A percentile compares a stretch with the other conserved stretches of the same genome.
Conservation (phyloP, 2,113 vertebrate genomes). For the Austrofundulus limnaeus region DNA sequence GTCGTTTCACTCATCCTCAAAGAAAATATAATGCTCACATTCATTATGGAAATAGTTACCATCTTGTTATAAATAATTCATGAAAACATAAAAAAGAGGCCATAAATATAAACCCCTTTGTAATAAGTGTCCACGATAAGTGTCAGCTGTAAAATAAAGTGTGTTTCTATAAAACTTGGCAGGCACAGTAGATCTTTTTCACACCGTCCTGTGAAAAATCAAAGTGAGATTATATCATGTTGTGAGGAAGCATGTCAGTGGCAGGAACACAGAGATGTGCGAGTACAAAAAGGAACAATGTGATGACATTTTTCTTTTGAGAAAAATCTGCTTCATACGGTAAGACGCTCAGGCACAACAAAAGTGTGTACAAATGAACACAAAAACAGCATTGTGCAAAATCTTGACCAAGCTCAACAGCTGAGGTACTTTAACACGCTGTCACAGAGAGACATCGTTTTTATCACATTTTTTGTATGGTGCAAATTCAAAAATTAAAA, state of each 20-base stretch:
- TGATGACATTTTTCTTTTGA: slow-evolving; percentile 1
- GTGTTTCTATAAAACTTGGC: neutral
- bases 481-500: no score
- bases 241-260: slow-evolving; percentile 34
- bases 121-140: neutral
- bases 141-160: neutral
- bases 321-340: slow-evolving; percentile 17
- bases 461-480: no score
- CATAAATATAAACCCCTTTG: neutral
- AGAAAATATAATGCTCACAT: neutral
- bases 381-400: neutral
- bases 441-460: no score
- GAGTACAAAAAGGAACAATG: slow-evolving; percentile 31
- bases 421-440: no score
- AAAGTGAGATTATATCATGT: slow-evolving; percentile 9
- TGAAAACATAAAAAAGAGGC: neutral
- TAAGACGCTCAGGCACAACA: neutral
- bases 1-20: neutral
- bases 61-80: slow-evolving; percentile 2
- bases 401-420: no score
- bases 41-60: slow-evolving; percentile 1
- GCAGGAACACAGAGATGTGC: slow-evolving; percentile 25
- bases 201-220: slow-evolving; percentile 24
- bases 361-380: neutral
- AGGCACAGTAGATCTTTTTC: neutral